Conservation (phyloP, 1,140 invertebrate species). For the Procambarus clarkii region DNA sequence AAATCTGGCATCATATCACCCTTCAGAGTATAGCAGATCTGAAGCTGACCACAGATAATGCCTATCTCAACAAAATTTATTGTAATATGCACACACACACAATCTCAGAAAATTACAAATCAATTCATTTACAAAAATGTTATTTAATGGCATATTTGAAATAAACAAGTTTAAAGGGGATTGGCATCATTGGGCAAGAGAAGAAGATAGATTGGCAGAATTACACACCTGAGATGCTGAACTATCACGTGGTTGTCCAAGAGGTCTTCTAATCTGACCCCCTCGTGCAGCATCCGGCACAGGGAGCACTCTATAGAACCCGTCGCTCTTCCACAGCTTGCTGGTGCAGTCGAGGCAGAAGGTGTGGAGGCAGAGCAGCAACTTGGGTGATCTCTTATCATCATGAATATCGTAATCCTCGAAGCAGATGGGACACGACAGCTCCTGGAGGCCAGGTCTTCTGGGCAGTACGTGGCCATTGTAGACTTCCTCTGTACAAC, state of each 20-base stretch:
- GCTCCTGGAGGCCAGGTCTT: constrained; percentile 34
- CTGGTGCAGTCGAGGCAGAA: constrained; percentile 49
- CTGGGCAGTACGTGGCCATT: constrained; percentile 55
- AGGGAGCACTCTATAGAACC: constrained; percentile 56
- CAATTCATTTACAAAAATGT: no score
- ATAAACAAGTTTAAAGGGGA: no score
- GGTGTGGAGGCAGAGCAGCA: constrained; percentile 59
- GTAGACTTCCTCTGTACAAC: no score
- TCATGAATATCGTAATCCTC: constrained; percentile 59
- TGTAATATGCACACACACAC: no score
- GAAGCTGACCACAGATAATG: no score
- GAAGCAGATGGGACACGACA: constrained; percentile 59
- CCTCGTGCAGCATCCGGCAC: constrained; percentile 38
- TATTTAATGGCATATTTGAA: no score
- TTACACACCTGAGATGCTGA: constrained; percentile 41
- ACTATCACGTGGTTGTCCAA: constrained; percentile 49
- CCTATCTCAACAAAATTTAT: no score
- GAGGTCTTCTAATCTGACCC: constrained; percentile 41
- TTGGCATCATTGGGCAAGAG: no score
- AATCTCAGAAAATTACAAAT: no score
- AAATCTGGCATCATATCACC: no score
- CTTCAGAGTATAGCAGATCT: no score
- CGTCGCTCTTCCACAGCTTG: constrained; percentile 39
- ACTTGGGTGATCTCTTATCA: constrained; percentile 21
- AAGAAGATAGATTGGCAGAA: no score